Conservation (phyloP, 2,113 vertebrate species). For the Romanogobio albipinnatus region DNA sequence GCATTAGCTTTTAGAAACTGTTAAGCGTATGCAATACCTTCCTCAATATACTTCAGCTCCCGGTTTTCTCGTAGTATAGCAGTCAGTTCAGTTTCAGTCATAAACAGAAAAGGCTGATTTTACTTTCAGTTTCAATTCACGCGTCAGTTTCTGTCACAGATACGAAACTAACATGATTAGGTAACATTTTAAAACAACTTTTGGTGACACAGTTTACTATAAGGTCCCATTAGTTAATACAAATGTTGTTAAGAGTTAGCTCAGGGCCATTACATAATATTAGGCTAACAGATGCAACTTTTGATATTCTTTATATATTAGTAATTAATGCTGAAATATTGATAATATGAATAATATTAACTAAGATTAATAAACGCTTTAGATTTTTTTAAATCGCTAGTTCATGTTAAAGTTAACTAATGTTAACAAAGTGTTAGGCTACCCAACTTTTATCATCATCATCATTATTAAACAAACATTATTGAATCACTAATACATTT, state of each 20-base stretch:
- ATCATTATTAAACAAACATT: background rate
- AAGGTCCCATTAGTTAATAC: too few relatives aligned
- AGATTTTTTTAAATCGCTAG: too few relatives aligned
- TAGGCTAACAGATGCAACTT: too few relatives aligned
- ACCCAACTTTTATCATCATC: background rate
- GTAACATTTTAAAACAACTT: background rate
- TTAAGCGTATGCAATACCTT: background rate
- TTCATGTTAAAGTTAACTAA: too few relatives aligned
- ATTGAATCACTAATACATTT: background rate
- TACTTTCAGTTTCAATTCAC: constrained; percentile 54
- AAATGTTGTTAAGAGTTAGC: too few relatives aligned
- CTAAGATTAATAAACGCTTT: too few relatives aligned
- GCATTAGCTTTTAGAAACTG: background rate
- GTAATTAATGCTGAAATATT: too few relatives aligned
- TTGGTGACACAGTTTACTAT: too few relatives aligned
- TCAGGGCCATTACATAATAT: too few relatives aligned
- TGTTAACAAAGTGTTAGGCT: too few relatives aligned
- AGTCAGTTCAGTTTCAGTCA: background rate
- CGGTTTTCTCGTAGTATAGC: background rate
- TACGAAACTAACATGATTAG: constrained; percentile 54
- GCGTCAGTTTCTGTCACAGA: constrained; percentile 1
- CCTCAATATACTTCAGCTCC: background rate
- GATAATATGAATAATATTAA: too few relatives aligned
- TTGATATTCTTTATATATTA: too few relatives aligned
- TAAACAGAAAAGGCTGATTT: background rate